Percentiles rank a stretch among this genome's conserved stretches.
Evolutionary conservation across 2,797 vertebrate genomes (phyloP).

Genomic region (Pipistrellus pygmaeus): DNA sequence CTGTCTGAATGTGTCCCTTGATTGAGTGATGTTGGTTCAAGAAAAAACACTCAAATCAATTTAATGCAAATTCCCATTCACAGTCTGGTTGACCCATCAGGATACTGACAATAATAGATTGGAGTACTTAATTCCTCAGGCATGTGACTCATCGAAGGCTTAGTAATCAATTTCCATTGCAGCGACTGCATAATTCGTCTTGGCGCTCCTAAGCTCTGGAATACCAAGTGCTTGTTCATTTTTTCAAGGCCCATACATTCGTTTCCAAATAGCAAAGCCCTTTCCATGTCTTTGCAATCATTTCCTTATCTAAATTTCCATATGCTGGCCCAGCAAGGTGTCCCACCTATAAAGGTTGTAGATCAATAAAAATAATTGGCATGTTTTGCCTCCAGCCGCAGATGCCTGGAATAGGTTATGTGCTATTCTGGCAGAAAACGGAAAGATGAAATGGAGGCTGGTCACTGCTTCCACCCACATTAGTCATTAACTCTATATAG

Average conservation of each 20-base stretch:
- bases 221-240: constrained; percentile 74
- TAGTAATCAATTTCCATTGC: constrained; percentile 90
- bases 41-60: constrained; percentile 89
- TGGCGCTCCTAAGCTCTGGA: constrained; percentile 82
- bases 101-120: constrained; percentile 89
- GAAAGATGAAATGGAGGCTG: constrained; percentile 68
- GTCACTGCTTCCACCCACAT: constrained; percentile 35
- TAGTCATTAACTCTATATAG: constrained; percentile 48
- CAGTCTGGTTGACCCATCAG: constrained; percentile 88
- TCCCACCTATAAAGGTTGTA: constrained; percentile 74
- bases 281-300: constrained; percentile 74
- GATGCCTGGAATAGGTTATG: constrained; percentile 73
- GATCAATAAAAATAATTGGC: constrained; percentile 83
- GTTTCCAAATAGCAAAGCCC: constrained; percentile 71
- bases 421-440: constrained; percentile 40
- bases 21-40: constrained; percentile 89
- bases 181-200: constrained; percentile 88
- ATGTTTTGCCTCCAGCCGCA: constrained; percentile 74
- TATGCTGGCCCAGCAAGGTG: constrained; percentile 76
- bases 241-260: constrained; percentile 59
- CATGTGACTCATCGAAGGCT: constrained; percentile 88
- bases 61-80: constrained; percentile 90
- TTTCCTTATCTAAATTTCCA: constrained; percentile 84
- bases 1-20: constrained; percentile 87
- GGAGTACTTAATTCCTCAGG: constrained; percentile 90